Percentiles rank a stretch among this genome's conserved stretches.
phyloP scores from a whole-genome alignment of 2,888 invertebrate species.

The Paralinhomoeus sp. region DNA sequence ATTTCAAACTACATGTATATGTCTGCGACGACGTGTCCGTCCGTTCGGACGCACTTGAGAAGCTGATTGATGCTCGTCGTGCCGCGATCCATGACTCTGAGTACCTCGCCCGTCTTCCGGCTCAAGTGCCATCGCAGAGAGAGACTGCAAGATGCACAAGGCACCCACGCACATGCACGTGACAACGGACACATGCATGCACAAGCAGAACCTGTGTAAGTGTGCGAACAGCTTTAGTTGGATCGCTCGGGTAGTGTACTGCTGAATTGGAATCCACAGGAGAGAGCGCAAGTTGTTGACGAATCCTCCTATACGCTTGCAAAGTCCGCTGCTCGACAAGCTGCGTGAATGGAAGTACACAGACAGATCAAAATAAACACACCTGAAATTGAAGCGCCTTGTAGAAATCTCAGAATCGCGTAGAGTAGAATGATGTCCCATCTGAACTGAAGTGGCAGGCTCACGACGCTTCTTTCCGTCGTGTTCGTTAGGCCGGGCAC shows the following conservation, averaged over 20 bases:
- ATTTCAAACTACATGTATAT: not conserved
- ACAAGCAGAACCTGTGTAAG: conserved; percentile 49
- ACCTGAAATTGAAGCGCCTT: conserved; percentile 52
- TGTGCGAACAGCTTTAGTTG: conserved; percentile 65
- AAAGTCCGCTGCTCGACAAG: not conserved
- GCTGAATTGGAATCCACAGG: conserved; percentile 78
- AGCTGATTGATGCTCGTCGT: conserved; percentile 85
- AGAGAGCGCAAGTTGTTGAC: conserved; percentile 67
- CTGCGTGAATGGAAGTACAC: not conserved
- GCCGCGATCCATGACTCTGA: conserved; percentile 85
- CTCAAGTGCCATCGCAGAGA: conserved; percentile 82
- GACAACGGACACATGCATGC: no score
- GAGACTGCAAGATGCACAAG: no score
- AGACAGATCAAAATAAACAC: conserved; percentile 1
- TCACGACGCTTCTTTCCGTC: no score
- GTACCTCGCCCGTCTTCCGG: conserved; percentile 84
- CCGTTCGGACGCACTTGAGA: no score
- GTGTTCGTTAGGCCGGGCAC: not conserved
- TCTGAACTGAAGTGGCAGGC: conserved; percentile 39
- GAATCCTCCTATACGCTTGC: conserved; percentile 49
- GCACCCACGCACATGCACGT: no score
- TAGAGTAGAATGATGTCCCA: conserved; percentile 71
- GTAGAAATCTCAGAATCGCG: conserved; percentile 62
- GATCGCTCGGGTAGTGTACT: conserved; percentile 71
- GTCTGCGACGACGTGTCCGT: not conserved